These are phyloP conservation scores for Ophion obscuratus DNA, from an alignment of 2,888 invertebrate genomes.

Conservation along the genomic window DNA sequence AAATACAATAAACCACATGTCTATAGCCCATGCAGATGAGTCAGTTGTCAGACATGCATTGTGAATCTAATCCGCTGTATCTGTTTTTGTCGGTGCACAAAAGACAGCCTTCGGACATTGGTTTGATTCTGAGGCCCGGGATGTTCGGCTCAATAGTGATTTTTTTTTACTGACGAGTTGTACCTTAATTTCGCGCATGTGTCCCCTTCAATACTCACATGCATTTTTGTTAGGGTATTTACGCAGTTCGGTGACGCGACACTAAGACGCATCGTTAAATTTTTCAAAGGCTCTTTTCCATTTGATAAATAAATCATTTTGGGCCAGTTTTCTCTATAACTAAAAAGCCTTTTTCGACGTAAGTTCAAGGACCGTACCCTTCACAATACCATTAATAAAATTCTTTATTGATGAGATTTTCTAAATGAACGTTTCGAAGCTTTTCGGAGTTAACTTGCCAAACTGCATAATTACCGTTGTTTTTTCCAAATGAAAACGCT, in stretches of 20 bases:
- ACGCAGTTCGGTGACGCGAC: neutral
- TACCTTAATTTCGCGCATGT: slow-evolving; percentile 10
- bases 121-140: neutral
- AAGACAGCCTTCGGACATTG: too few species aligned
- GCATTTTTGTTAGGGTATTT: neutral
- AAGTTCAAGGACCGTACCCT: neutral
- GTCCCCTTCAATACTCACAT: neutral
- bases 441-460: neutral
- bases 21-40: neutral
- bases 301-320: too few species aligned
- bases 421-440: neutral
- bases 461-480: neutral
- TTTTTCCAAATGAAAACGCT: slow-evolving; percentile 3
- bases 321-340: neutral
- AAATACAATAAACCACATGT: neutral
- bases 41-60: neutral
- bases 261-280: neutral
- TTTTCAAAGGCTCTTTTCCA: too few species aligned
- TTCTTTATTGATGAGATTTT: neutral
- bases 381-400: neutral
- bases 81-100: neutral
- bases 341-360: neutral
- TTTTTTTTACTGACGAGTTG: neutral
- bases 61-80: neutral
- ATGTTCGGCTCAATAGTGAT: neutral